These are phyloP conservation scores for Tachina fera DNA, from an alignment of 2,888 invertebrate genomes.

Conservation along the genomic window DNA sequence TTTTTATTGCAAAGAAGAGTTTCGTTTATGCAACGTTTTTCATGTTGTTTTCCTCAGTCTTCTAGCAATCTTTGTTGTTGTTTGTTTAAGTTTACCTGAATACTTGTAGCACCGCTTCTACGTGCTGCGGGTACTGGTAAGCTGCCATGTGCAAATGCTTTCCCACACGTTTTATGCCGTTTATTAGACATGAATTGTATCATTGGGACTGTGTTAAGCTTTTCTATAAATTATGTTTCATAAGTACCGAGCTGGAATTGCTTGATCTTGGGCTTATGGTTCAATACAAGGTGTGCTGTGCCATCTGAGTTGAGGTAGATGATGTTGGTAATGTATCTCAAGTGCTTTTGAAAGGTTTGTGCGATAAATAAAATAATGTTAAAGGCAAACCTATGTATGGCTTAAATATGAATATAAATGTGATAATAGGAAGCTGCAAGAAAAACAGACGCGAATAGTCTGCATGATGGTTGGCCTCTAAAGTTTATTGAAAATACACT, in stretches of 20 bases:
- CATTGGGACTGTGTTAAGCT: conserved; percentile 55
- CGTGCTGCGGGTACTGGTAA: neutral
- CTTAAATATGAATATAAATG: neutral
- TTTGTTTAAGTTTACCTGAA: conserved; percentile 54
- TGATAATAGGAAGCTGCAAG: neutral
- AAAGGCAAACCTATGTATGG: conserved; percentile 57
- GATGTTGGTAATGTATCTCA: conserved; percentile 54
- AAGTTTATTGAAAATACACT: conserved; percentile 23
- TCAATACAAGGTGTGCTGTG: conserved; percentile 45
- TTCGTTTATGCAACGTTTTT: conserved; percentile 32
- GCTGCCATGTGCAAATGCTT: conserved; percentile 35
- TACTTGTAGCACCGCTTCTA: neutral
- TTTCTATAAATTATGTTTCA: conserved; percentile 40
- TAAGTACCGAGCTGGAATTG: conserved; percentile 14
- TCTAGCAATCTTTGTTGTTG: conserved; percentile 14
- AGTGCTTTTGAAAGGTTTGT: conserved; percentile 64
- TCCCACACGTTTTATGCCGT: conserved; percentile 66
- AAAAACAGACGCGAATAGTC: neutral
- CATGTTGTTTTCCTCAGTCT: conserved; percentile 39
- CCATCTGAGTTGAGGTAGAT: conserved; percentile 23
- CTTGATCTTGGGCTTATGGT: conserved; percentile 38
- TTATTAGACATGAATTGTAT: conserved; percentile 67
- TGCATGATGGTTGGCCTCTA: neutral
- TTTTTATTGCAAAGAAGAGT: conserved; percentile 1
- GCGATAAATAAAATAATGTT: conserved; percentile 51